Conservation (phyloP, 2,888 invertebrate species). For the Archips xylosteana region DNA sequence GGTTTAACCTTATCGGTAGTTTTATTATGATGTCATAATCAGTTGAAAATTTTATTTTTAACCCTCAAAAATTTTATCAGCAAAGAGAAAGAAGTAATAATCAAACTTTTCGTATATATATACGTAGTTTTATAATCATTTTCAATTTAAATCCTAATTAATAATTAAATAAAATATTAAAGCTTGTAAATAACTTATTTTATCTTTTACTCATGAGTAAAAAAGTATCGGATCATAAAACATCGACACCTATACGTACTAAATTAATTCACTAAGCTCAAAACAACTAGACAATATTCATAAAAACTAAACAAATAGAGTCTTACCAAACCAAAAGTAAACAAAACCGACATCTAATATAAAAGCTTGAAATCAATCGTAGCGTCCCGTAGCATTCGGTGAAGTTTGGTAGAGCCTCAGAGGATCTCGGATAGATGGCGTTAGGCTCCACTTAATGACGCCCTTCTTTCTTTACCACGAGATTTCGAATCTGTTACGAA, state of each 20-base stretch:
- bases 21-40: no score
- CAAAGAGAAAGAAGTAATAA: no score
- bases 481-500: conserved; percentile 51
- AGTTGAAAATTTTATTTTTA: no score
- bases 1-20: background rate
- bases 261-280: background rate
- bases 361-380: conserved; percentile 50
- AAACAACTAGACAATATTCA: background rate
- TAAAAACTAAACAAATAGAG: background rate
- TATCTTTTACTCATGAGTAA: no score
- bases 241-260: no score
- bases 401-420: conserved; percentile 78
- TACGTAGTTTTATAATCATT: no score
- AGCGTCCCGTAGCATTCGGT: conserved; percentile 81
- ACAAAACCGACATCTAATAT: conserved; percentile 28
- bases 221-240: no score
- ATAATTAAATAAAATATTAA: no score
- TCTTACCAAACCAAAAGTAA: background rate
- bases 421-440: conserved; percentile 84
- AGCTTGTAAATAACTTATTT: no score
- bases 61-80: no score
- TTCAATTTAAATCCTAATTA: no score
- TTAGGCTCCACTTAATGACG: conserved; percentile 74
- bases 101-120: no score
- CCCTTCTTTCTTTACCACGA: conserved; percentile 57